Evolutionary conservation across 2,888 invertebrate species (phyloP).

Genomic region (Thyatira batis): DNA sequence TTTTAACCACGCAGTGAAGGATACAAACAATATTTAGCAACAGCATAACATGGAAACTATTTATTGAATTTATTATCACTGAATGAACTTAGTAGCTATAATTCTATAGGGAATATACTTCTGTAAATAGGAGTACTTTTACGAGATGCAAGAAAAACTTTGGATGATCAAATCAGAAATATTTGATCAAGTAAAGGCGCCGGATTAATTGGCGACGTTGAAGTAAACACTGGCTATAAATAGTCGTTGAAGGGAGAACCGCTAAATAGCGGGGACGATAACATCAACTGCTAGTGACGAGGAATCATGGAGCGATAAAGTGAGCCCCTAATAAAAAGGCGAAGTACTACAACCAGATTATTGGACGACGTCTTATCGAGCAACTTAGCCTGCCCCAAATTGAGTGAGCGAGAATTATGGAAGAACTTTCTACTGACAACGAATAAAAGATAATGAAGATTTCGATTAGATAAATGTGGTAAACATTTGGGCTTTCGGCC

Average conservation of each 20-base stretch:
- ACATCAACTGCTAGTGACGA: conserved; percentile 59
- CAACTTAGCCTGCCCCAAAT: conserved; percentile 70
- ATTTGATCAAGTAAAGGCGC: conserved; percentile 25
- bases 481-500: conserved; percentile 46
- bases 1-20: conserved; percentile 11
- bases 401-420: conserved; percentile 76
- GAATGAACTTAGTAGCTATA: conserved; percentile 5
- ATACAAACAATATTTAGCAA: conserved; percentile 10
- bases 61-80: conserved; percentile 6
- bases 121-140: conserved; percentile 4
- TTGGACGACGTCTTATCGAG: conserved; percentile 70
- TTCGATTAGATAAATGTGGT: conserved; percentile 69
- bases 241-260: conserved; percentile 40
- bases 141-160: conserved; percentile 10
- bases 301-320: conserved; percentile 68
- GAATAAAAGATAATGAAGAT: conserved; percentile 76
- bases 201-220: conserved; percentile 39
- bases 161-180: not conserved
- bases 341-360: conserved; percentile 67
- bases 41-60: conserved; percentile 13
- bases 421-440: conserved; percentile 66
- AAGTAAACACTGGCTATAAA: conserved; percentile 51
- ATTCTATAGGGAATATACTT: not conserved
- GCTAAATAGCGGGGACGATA: conserved; percentile 62
- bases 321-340: conserved; percentile 68